Conservation (phyloP, 1,140 invertebrate genomes). For the Solenopsis fugax region DNA sequence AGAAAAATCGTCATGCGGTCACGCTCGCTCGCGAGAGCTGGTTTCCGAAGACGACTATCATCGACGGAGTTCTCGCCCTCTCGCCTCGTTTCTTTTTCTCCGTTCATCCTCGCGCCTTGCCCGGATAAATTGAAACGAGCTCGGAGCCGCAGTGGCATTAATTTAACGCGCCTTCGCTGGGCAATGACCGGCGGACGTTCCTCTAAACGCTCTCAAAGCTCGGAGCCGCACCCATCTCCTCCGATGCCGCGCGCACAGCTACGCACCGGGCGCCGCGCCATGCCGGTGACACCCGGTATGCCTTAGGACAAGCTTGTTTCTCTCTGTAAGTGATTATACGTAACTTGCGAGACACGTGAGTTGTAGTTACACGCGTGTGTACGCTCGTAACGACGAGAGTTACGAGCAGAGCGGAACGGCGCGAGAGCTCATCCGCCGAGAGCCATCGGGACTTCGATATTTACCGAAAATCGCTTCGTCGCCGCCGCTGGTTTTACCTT, state of each 20-base stretch:
- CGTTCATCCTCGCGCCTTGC: constrained; percentile 4
- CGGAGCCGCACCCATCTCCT: constrained; percentile 48
- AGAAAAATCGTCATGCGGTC: constrained; percentile 7
- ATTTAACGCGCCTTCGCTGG: constrained; percentile 58
- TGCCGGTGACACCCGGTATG: constrained; percentile 46
- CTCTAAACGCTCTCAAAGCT: constrained; percentile 60
- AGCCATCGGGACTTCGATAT: neutral
- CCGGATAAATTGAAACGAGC: constrained; percentile 56
- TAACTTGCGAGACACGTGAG: constrained; percentile 48
- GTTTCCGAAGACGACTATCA: neutral
- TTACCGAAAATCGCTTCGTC: neutral
- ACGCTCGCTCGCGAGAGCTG: neutral
- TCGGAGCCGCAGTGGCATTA: constrained; percentile 35
- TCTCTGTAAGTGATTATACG: constrained; percentile 44
- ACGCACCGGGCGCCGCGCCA: too few species aligned
- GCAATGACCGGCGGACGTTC: constrained; percentile 54
- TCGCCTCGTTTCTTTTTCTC: constrained; percentile 25
- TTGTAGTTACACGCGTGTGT: constrained; percentile 35
- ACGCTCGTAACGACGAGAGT: constrained; percentile 43
- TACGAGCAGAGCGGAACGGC: constrained; percentile 33
- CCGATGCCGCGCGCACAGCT: constrained; percentile 16
- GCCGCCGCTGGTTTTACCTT: neutral
- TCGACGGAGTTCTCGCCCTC: neutral
- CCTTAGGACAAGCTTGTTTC: constrained; percentile 41
- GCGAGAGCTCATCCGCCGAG: neutral